Base-by-base conservation (phyloP, 2,888 invertebrate species). In the Trachelus iudaicus region DNA sequence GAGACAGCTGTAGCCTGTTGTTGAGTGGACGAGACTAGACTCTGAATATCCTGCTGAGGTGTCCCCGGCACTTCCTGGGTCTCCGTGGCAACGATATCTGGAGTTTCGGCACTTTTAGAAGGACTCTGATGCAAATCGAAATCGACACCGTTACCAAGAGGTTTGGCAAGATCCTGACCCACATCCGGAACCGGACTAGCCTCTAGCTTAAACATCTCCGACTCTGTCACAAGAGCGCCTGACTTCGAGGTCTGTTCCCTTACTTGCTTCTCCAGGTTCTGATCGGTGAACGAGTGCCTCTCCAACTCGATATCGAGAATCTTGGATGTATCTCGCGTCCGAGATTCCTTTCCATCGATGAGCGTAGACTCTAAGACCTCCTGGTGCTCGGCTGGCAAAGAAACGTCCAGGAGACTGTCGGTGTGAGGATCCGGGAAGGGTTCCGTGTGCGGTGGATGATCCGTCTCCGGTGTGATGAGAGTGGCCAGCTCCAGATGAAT, bases 401-500 rank as follows among this genome's bases (percentile, higher is more conserved):
- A 80, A 56, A 73, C 37, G 31, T 79, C 80, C n/a, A 84, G 34
- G 33, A 80, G 69, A 71, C 80, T 76, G 33, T 73, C 69, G 1
- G 33, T 34, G 76, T 79, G 31, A n/a, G 81, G 68, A 30, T 77
- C 77, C 4, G 76, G 75, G 56, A 81, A 77, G 11, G 35, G 81
- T 12, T 69, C 35, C 69, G 69, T 79, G 76, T 35, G 79, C 31
- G 77, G 69, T 1, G 76, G 76, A 73, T 81, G 80, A 69, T 83
- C 81, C 3, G 79, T 34, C 0, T 80, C 81, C 1, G 79, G 77
- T 35, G 80, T 79, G 23, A 77, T 71, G 23, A 79, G 78, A 77
- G 79, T 75, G 11, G 69, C 76, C 13, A 75, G 56, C 34, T 83
- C 82, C 6, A 79, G 79, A 76, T 81, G 81, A n/a, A 74, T 68